Evolutionary conservation across 2,888 invertebrate species (phyloP), one percentile per base, ranked within the genome.

Genomic region (Melieria crassipennis): DNA sequence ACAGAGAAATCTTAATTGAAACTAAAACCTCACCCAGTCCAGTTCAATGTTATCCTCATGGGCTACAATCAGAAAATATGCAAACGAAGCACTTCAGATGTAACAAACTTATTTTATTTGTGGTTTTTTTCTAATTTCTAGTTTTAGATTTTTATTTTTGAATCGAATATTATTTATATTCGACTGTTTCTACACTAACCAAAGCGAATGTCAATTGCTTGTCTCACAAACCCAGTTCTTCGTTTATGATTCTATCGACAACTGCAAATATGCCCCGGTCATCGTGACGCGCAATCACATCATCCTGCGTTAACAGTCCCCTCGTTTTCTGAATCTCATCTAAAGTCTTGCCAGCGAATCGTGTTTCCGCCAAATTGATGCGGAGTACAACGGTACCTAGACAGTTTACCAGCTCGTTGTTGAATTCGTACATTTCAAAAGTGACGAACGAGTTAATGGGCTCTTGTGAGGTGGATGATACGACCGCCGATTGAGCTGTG

Each of bases 391-490:
- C 62, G 11, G n/a, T 70, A 10, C 70, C 70, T 30, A 70, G 3
- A 47, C 65, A 65, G 42, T 52, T 52, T 3, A 50, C 52, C 9
- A 43, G 7, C 3, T 10, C 52, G 7, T 70, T 65, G 48, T 70
- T 61, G n/a, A 65, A 65, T 61, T 65, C 61, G 7, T 61, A 70
- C 9, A 65, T 10, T 11, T 61, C 61, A 30, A 65, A 70, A 55
- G 13, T 60, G 9, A n/a, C 55, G 63, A n/a, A 55, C 61, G 4
- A 45, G 60, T 4, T 50, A 7, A 5, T 61, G 43, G 4, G 46
- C 63, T 45, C 47, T 65, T 58, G 60, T 9, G 70, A 70, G n/a
- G 70, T 57, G 16, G 70, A 65, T 10, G 70, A 50, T 42, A 70
- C 63, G 10, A 61, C 47, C 9, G 70, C 61, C 13, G 70, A 70